Evolutionary conservation across 2,888 invertebrate genomes (phyloP).

Genomic region (Pteria penguin): DNA sequence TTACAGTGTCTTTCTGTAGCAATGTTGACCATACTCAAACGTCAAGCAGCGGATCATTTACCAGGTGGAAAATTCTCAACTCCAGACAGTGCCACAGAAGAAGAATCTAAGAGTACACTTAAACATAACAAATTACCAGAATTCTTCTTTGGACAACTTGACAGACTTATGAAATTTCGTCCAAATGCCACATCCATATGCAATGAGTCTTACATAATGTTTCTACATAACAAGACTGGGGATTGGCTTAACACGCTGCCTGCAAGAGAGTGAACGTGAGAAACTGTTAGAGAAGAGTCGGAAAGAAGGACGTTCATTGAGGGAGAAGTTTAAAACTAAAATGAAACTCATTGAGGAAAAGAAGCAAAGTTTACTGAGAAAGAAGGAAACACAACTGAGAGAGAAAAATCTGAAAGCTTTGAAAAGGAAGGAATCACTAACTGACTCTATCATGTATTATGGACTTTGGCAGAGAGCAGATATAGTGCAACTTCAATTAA

Average conservation of each 20-base stretch:
- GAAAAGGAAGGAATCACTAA: constrained; percentile 10
- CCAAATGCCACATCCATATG: constrained; percentile 44
- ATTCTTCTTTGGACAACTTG: constrained; percentile 47
- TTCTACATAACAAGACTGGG: constrained; percentile 44
- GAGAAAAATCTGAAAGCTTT: background rate
- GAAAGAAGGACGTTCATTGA: constrained; percentile 33
- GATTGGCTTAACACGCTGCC: constrained; percentile 35
- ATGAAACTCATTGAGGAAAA: constrained; percentile 10
- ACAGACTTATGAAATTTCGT: constrained; percentile 27
- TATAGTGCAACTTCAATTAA: background rate
- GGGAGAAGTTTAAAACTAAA: background rate
- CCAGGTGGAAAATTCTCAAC: constrained; percentile 38
- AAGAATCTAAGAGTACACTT: constrained; percentile 26
- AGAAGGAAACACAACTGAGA: constrained; percentile 6
- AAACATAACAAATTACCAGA: constrained; percentile 50
- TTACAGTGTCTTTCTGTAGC: constrained; percentile 31
- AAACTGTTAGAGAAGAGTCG: constrained; percentile 32
- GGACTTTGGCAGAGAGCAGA: constrained; percentile 10
- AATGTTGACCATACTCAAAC: constrained; percentile 27
- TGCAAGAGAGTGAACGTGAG: constrained; percentile 35
- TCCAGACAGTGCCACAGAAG: constrained; percentile 7
- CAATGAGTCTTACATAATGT: constrained; percentile 47
- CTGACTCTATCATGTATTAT: constrained; percentile 4
- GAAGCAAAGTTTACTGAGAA: background rate
- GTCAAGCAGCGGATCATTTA: constrained; percentile 44